Conservation (phyloP, 2,797 vertebrate species). For the Micropoecilia bifurca region DNA sequence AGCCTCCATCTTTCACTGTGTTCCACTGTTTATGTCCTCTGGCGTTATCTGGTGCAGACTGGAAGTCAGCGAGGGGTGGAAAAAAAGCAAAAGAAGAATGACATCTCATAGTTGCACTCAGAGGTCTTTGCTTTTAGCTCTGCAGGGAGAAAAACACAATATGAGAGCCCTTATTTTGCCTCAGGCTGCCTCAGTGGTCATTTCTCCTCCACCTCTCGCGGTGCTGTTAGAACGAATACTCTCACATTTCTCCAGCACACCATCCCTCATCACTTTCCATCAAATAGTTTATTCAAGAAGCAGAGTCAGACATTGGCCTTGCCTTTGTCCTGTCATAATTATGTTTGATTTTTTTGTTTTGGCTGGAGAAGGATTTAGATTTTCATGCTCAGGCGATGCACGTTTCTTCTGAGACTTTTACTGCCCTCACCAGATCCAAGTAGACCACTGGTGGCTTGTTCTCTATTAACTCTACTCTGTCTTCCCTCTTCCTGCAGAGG, state of each 20-base stretch:
- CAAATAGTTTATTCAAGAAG: constrained; percentile 50
- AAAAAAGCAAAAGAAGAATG: constrained; percentile 56
- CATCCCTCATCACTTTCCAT: constrained; percentile 59
- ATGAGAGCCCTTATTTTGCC: constrained; percentile 34
- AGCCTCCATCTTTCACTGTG: constrained; percentile 36
- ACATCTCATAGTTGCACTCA: constrained; percentile 36
- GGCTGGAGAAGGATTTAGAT: constrained; percentile 43
- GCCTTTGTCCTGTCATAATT: constrained; percentile 47
- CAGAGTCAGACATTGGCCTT: constrained; percentile 41
- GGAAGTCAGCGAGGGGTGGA: constrained; percentile 21
- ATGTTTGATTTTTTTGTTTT: neutral
- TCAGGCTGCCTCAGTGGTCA: constrained; percentile 29
- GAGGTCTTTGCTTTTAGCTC: constrained; percentile 58
- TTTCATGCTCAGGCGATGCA: constrained; percentile 27
- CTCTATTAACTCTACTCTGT: constrained; percentile 6
- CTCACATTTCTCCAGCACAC: constrained; percentile 45
- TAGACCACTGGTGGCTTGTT: constrained; percentile 2
- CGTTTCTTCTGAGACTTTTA: constrained; percentile 25
- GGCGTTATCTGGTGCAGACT: constrained; percentile 37
- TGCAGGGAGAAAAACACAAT: constrained; percentile 42
- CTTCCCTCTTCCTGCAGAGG: constrained; percentile 75
- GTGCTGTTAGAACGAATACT: constrained; percentile 25
- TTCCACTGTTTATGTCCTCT: constrained; percentile 42
- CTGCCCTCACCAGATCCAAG: neutral
- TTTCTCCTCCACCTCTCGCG: constrained; percentile 29